phyloP scores from a whole-genome alignment of 1,140 invertebrate genomes.

The Trichonephila clavipes region DNA sequence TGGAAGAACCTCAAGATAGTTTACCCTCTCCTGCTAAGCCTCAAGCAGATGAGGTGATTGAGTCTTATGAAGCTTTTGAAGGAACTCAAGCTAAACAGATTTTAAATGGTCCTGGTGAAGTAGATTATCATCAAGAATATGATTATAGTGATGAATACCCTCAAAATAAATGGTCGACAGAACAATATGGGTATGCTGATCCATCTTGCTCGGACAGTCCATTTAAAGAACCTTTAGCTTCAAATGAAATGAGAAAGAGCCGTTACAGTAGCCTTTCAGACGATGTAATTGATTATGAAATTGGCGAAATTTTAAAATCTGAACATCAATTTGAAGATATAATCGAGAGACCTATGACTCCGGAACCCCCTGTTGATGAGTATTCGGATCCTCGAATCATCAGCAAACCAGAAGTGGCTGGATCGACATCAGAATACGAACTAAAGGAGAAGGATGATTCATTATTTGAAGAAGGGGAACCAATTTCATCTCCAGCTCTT shows the following conservation, averaged over 20 bases:
- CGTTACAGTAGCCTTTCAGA: conserved; percentile 79
- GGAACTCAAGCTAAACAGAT: not conserved
- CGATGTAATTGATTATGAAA: conserved; percentile 81
- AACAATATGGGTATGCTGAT: not conserved
- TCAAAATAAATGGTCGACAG: not conserved
- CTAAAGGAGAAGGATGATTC: not conserved
- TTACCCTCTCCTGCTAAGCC: not conserved
- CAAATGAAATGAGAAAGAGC: conserved; percentile 38
- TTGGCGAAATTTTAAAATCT: conserved; percentile 80
- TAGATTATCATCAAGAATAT: conserved; percentile 82
- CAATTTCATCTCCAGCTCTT: conserved; percentile 5
- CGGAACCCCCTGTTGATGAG: conserved; percentile 80
- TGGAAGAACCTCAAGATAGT: not conserved
- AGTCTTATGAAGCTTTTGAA: not conserved
- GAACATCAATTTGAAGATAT: conserved; percentile 80
- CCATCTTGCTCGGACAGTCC: not conserved
- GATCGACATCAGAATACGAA: not conserved
- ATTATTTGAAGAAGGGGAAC: not conserved
- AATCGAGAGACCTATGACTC: conserved; percentile 82
- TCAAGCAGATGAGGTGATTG: too few species aligned
- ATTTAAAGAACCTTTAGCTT: not conserved
- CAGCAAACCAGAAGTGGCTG: not conserved
- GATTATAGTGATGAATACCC: conserved; percentile 77
- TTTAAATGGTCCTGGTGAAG: conserved; percentile 84
- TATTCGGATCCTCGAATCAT: not conserved